Percentiles rank a stretch among this genome's conserved stretches.
These are phyloP conservation scores for Chrysolina oricalcia DNA, from an alignment of 2,888 invertebrate species.

Conservation along the genomic window DNA sequence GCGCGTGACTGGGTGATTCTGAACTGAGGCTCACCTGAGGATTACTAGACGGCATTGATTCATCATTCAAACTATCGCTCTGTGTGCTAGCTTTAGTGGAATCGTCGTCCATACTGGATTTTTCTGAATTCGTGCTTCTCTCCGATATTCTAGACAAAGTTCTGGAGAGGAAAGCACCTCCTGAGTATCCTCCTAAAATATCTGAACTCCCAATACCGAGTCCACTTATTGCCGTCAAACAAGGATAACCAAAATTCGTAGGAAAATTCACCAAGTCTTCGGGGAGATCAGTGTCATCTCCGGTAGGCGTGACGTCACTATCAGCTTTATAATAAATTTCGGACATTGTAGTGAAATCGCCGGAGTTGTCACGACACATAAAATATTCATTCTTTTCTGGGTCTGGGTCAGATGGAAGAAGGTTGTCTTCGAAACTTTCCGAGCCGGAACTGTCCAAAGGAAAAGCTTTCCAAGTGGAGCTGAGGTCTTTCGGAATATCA, in stretches of 20 bases:
- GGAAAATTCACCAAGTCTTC: constrained; percentile 86
- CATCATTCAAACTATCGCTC: constrained; percentile 89
- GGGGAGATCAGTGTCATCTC: constrained; percentile 80
- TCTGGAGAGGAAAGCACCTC: constrained; percentile 81
- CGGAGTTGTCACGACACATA: constrained; percentile 66
- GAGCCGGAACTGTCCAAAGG: constrained; percentile 90
- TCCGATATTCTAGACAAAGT: constrained; percentile 91
- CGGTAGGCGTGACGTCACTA: constrained; percentile 74
- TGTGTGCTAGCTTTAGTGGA: constrained; percentile 89
- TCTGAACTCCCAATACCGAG: constrained; percentile 77
- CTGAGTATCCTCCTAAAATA: constrained; percentile 74
- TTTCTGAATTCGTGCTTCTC: constrained; percentile 90
- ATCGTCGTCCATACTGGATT: constrained; percentile 89
- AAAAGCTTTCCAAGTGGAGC: constrained; percentile 88
- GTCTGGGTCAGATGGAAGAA: constrained; percentile 85
- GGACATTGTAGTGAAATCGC: constrained; percentile 64
- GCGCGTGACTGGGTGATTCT: constrained; percentile 85
- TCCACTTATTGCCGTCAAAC: constrained; percentile 74
- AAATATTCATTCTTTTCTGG: constrained; percentile 70
- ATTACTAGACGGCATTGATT: constrained; percentile 87
- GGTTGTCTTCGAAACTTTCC: constrained; percentile 89
- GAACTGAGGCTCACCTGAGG: constrained; percentile 90
- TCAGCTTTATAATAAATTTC: constrained; percentile 70
- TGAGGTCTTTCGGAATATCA: constrained; percentile 78
- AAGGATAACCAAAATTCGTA: constrained; percentile 83